A percentile compares a stretch with the other conserved stretches of the same genome.
Evolutionary conservation across 2,888 invertebrate genomes (phyloP).

Genomic region (Norana najaformis): DNA sequence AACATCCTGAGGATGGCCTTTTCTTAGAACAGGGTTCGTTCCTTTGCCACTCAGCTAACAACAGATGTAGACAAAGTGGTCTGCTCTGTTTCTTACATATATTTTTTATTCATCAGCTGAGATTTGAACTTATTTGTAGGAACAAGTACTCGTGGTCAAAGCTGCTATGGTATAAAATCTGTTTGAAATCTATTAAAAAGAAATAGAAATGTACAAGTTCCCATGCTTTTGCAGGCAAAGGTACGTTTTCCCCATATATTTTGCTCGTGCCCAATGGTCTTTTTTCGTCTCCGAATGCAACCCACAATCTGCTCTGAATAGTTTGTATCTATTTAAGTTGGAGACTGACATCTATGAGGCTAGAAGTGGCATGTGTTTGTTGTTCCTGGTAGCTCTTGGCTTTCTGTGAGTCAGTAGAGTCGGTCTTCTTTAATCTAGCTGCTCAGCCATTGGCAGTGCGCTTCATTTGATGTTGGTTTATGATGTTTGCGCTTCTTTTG

Average conservation of each 20-base stretch:
- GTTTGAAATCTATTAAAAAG: no score
- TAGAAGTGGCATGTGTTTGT: conserved; percentile 1
- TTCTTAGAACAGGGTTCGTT: no score
- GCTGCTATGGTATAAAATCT: not conserved
- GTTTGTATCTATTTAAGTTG: conserved; percentile 5
- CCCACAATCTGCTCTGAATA: not conserved
- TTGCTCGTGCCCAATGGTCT: not conserved
- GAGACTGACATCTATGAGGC: no score
- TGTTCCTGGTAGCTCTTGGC: not conserved
- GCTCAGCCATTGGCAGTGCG: not conserved
- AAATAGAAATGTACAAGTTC: no score
- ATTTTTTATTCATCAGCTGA: not conserved
- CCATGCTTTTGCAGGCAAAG: no score
- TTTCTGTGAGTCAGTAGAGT: not conserved
- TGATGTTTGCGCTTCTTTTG: conserved; percentile 13
- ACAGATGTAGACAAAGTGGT: no score
- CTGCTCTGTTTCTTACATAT: no score
- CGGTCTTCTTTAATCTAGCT: not conserved
- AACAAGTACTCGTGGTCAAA: not conserved
- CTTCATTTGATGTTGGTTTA: conserved; percentile 13
- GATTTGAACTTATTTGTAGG: not conserved
- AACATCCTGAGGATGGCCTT: no score
- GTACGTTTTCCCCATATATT: no score
- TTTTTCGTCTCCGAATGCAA: not conserved
- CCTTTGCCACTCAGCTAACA: no score